phyloP scores from a whole-genome alignment of 2,797 vertebrate genomes.

The Bucorvus abyssinicus region DNA sequence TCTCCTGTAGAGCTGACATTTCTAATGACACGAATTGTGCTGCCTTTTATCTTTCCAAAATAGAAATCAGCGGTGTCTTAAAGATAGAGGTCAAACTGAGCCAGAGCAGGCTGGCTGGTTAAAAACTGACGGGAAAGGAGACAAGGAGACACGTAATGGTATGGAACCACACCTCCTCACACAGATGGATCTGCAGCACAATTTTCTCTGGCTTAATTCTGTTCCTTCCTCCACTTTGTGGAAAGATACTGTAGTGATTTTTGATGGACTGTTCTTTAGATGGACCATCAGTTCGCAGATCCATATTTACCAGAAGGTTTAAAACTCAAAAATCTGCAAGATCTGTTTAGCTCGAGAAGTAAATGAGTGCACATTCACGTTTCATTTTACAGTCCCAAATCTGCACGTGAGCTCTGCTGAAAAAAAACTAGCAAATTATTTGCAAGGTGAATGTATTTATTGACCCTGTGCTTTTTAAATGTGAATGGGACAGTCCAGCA shows the following conservation, averaged over 20 bases:
- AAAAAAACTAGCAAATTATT: background rate
- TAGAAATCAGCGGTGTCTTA: background rate
- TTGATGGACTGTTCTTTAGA: background rate
- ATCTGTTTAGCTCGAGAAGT: background rate
- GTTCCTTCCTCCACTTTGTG: background rate
- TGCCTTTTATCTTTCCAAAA: background rate
- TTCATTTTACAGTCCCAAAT: background rate
- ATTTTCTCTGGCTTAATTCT: background rate
- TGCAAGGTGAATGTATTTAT: background rate
- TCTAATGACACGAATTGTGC: background rate
- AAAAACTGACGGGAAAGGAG: background rate
- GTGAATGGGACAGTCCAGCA: background rate
- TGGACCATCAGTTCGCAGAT: background rate
- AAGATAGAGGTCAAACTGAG: background rate
- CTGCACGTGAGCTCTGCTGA: background rate
- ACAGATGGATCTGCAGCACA: background rate
- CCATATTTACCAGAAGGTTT: background rate
- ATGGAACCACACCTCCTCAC: background rate
- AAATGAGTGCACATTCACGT: background rate
- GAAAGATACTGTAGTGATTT: background rate
- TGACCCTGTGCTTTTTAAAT: background rate
- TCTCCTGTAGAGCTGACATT: background rate
- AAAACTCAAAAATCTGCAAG: background rate
- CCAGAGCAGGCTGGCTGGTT: background rate
- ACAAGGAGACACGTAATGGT: background rate